Percentiles rank a stretch among this genome's conserved stretches.
phyloP scores from a whole-genome alignment of 2,797 vertebrate species.

The Oophaga sylvatica region DNA sequence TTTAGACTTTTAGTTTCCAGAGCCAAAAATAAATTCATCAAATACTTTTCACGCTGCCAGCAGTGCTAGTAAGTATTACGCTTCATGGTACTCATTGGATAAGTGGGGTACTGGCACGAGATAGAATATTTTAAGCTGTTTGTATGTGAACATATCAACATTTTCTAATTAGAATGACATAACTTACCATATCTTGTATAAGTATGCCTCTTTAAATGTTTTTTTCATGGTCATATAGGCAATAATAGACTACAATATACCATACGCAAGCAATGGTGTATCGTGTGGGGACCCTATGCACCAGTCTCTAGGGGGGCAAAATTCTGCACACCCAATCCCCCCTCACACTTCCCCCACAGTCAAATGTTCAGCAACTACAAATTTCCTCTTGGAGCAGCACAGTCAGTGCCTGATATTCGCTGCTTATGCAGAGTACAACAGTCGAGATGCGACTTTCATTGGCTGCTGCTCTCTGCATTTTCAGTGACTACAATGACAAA shows the following conservation, averaged over 20 bases:
- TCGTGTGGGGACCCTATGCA: no score
- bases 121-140: not conserved
- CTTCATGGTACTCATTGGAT: not conserved
- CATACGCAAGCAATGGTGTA: not conserved
- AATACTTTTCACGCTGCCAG: not conserved
- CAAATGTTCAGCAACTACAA: no score
- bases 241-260: not conserved
- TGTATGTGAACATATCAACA: not conserved
- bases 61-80: not conserved
- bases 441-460: no score
- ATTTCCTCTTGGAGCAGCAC: no score
- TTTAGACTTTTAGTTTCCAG: not conserved
- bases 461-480: no score
- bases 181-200: not conserved
- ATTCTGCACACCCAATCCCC: no score
- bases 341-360: no score
- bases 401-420: no score
- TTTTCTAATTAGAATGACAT: not conserved
- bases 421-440: no score
- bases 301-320: no score
- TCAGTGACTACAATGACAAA: no score
- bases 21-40: slow-evolving; percentile 11
- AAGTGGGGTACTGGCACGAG: not conserved
- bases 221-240: not conserved
- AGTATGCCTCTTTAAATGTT: not conserved